Percentiles rank a stretch among this genome's conserved stretches.
Conservation (phyloP, 2,797 vertebrate species). For the Decapterus maruadsi region DNA sequence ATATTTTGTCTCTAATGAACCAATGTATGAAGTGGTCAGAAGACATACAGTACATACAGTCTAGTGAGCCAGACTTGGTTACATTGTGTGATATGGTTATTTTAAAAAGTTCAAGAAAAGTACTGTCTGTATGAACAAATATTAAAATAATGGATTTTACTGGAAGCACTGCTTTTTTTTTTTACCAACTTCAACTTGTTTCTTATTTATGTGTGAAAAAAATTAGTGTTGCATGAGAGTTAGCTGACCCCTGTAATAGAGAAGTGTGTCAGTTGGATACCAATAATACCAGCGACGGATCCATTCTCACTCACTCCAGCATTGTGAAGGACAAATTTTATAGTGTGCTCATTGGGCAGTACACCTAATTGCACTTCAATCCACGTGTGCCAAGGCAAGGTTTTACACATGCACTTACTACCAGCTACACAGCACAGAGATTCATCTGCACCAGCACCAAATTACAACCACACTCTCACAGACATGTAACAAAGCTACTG, state of each 20-base stretch:
- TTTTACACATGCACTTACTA: conserved; percentile 60
- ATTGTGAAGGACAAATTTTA: conserved; percentile 39
- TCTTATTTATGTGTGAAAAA: conserved; percentile 32
- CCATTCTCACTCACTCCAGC: conserved; percentile 34
- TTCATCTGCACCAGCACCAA: conserved; percentile 58
- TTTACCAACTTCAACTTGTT: conserved; percentile 38
- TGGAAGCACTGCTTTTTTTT: conserved; percentile 70
- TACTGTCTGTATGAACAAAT: conserved; percentile 13
- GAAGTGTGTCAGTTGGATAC: conserved; percentile 23
- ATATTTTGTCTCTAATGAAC: conserved; percentile 40
- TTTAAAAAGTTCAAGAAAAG: conserved; percentile 21
- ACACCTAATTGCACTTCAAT: conserved; percentile 78
- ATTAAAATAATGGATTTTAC: conserved; percentile 36
- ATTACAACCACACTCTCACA: conserved; percentile 50
- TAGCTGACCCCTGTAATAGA: conserved; percentile 2
- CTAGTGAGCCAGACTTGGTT: conserved; percentile 5
- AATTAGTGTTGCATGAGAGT: conserved; percentile 21
- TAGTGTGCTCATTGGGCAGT: conserved; percentile 55
- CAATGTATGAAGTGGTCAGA: conserved; percentile 21
- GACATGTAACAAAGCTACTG: conserved; percentile 30
- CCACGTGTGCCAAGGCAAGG: conserved; percentile 53
- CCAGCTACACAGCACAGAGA: conserved; percentile 58
- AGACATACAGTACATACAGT: conserved; percentile 32
- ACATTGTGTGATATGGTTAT: background rate
- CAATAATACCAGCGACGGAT: conserved; percentile 33